phyloP scores from a whole-genome alignment of 2,797 vertebrate species.

The Simalia tracyae region DNA sequence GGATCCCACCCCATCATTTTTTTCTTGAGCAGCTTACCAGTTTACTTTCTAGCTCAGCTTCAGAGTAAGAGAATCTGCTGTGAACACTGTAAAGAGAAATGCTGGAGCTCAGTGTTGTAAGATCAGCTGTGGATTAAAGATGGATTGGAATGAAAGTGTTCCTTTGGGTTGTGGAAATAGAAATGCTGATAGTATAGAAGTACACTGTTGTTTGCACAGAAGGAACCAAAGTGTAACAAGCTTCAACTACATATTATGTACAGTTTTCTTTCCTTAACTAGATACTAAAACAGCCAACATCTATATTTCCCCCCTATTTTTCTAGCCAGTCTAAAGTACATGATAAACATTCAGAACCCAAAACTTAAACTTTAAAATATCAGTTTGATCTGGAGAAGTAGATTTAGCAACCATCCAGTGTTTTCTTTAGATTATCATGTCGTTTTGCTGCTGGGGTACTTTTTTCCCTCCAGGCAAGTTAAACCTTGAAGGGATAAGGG shows the following conservation, averaged over 20 bases:
- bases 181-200: background rate
- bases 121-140: background rate
- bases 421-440: no score
- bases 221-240: background rate
- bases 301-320: background rate
- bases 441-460: background rate
- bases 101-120: background rate
- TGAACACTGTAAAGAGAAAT: background rate
- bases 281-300: background rate
- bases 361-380: background rate
- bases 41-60: background rate
- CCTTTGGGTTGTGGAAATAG: background rate
- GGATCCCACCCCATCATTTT: background rate
- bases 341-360: background rate
- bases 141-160: background rate
- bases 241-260: background rate
- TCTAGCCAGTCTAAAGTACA: background rate
- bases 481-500: background rate
- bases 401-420: background rate
- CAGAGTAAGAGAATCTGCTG: background rate
- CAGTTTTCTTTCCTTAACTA: background rate
- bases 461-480: background rate
- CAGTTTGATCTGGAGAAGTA: background rate
- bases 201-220: background rate
- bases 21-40: background rate